phyloP scores from a whole-genome alignment of 2,113 vertebrate genomes.

The Phasianus colchicus region DNA sequence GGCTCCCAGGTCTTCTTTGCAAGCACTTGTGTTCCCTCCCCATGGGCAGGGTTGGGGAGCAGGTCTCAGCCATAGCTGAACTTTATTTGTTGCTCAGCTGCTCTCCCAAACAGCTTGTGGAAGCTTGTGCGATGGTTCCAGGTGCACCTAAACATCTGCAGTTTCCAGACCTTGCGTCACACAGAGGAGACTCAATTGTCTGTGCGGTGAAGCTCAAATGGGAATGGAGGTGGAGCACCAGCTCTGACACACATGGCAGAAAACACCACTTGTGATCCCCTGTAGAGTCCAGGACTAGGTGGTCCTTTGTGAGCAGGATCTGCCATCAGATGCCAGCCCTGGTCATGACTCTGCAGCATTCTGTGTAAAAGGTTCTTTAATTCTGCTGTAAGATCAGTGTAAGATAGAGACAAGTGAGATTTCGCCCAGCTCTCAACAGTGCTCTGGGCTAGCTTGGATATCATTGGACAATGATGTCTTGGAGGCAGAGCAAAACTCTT shows the following conservation, averaged over 20 bases:
- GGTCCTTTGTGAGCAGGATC: not conserved
- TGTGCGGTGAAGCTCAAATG: not conserved
- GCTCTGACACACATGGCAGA: not conserved
- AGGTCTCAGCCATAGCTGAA: not conserved
- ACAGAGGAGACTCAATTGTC: not conserved
- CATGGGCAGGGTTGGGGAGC: not conserved
- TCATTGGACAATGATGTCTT: fast-evolving
- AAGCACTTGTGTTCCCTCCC: not conserved
- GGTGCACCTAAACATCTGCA: not conserved
- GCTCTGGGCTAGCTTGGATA: not conserved
- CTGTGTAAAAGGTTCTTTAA: not conserved
- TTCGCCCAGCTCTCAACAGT: not conserved
- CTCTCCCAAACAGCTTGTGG: not conserved
- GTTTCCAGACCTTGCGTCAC: not conserved
- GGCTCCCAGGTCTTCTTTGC: not conserved
- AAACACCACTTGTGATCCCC: not conserved
- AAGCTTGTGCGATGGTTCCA: not conserved
- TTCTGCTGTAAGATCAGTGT: not conserved
- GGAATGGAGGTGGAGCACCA: not conserved
- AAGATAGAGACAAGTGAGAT: not conserved
- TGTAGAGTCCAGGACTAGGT: not conserved
- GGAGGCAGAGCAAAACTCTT: not conserved
- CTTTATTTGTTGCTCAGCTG: fast-evolving
- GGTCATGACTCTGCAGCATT: not conserved
- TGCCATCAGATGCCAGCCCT: not conserved